These are phyloP conservation scores for Lycaena phlaeas DNA, from an alignment of 2,888 invertebrate species.

Conservation along the genomic window DNA sequence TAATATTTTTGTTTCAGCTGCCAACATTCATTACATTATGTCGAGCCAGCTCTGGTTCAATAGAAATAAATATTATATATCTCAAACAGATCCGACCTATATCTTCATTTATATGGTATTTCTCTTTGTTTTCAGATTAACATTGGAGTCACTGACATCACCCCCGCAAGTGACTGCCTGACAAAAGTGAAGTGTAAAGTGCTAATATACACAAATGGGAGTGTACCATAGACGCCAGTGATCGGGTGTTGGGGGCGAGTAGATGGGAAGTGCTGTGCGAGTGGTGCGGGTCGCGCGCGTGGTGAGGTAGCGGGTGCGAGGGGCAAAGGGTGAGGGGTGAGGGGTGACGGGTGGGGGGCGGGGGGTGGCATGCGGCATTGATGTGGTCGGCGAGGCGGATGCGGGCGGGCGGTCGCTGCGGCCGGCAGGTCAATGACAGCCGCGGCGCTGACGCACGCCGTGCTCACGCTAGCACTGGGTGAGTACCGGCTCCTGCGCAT, in stretches of 20 bases:
- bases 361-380: constrained; percentile 34
- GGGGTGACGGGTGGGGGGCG: constrained; percentile 1
- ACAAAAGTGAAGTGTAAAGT: background rate
- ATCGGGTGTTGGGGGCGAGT: background rate
- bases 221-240: background rate
- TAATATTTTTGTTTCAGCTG: no score
- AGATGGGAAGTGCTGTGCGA: background rate
- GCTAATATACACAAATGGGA: background rate
- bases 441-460: constrained; percentile 28
- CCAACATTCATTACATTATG: no score
- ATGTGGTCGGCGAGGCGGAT: constrained; percentile 50
- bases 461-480: constrained; percentile 55
- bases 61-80: no score
- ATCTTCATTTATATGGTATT: no score
- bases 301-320: background rate
- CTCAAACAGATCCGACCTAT: no score
- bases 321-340: background rate
- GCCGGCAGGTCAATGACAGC: constrained; percentile 67
- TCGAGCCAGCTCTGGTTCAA: no score
- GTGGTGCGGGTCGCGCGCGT: background rate
- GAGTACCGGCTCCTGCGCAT: no score
- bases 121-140: background rate
- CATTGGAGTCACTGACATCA: background rate
- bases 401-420: constrained; percentile 46
- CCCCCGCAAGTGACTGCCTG: no score